Evolutionary conservation across 2,797 vertebrate genomes (phyloP).

Genomic region (Ataeniobius toweri): DNA sequence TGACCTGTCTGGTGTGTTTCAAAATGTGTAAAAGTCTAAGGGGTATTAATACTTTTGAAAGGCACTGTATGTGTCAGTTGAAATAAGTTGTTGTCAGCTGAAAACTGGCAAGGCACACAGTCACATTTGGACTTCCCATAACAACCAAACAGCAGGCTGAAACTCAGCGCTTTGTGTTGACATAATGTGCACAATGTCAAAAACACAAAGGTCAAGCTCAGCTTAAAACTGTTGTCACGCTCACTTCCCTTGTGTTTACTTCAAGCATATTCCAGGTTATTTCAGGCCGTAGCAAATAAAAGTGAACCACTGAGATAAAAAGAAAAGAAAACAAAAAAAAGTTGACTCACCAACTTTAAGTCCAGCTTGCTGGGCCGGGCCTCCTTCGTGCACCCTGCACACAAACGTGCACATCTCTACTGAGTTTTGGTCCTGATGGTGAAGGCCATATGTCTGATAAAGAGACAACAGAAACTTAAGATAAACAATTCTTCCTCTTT

Average conservation of each 20-base stretch:
- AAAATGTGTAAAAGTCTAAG: not conserved
- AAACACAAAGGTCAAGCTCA: conserved; percentile 13
- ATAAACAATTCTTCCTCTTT: not conserved
- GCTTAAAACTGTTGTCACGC: conserved; percentile 18
- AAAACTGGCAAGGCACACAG: conserved; percentile 41
- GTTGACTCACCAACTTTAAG: conserved; percentile 89
- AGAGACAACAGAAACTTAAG: conserved; percentile 13
- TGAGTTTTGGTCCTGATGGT: conserved; percentile 89
- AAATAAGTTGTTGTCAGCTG: conserved; percentile 41
- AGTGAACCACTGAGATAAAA: not conserved
- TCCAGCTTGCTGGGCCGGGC: conserved; percentile 88
- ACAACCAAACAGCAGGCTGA: conserved; percentile 48
- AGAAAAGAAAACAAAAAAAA: not conserved
- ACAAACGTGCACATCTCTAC: conserved; percentile 98
- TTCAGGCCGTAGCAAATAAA: conserved; percentile 13
- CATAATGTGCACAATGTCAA: conserved; percentile 13
- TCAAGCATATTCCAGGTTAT: conserved; percentile 33
- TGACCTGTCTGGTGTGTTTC: no score
- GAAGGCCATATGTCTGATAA: conserved; percentile 92
- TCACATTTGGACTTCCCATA: conserved; percentile 63
- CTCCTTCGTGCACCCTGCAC: conserved; percentile 89
- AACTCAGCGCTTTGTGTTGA: conserved; percentile 56
- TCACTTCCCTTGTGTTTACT: conserved; percentile 36
- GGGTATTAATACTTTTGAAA: not conserved
- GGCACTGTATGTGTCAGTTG: not conserved